A percentile compares a stretch with the other conserved stretches of the same genome.
phyloP scores from a whole-genome alignment of 2,113 vertebrate species.

The Chloropsis cyanopogon region DNA sequence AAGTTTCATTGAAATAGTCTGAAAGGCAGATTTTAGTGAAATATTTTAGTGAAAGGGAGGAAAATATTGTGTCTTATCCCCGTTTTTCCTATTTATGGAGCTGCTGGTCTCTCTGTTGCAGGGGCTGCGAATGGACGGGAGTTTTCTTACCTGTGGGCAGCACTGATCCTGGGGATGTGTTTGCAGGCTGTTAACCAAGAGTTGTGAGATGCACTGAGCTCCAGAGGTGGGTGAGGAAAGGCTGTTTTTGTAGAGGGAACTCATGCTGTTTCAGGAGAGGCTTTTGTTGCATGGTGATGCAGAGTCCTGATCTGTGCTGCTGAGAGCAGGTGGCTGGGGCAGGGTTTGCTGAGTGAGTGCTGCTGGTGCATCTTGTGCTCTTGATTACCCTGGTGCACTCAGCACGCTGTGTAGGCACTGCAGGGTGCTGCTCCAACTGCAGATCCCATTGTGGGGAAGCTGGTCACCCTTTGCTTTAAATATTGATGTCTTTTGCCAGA shows the following conservation, averaged over 20 bases:
- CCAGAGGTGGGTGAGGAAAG: not conserved
- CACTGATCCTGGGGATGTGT: not conserved
- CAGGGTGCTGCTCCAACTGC: not conserved
- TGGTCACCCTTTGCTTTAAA: not conserved
- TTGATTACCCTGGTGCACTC: not conserved
- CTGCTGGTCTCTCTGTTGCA: not conserved
- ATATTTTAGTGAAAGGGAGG: not conserved
- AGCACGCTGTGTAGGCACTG: not conserved
- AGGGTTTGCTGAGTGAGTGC: not conserved
- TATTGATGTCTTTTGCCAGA: not conserved
- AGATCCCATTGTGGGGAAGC: not conserved
- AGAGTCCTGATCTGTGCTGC: not conserved
- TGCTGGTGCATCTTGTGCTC: not conserved
- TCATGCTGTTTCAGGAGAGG: not conserved
- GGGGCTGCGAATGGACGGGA: not conserved
- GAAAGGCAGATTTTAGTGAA: not conserved
- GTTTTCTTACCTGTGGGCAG: not conserved
- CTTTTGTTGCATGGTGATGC: not conserved
- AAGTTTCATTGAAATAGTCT: not conserved
- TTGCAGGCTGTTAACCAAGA: not conserved
- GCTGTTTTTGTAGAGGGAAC: not conserved
- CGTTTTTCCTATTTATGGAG: not conserved
- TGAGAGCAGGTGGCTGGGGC: not conserved
- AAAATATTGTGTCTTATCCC: not conserved
- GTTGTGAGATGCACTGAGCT: not conserved